A percentile compares a stretch with the other conserved stretches of the same genome.
These are phyloP conservation scores for Phoenicopterus ruber DNA, from an alignment of 2,113 vertebrate species.

Conservation along the genomic window DNA sequence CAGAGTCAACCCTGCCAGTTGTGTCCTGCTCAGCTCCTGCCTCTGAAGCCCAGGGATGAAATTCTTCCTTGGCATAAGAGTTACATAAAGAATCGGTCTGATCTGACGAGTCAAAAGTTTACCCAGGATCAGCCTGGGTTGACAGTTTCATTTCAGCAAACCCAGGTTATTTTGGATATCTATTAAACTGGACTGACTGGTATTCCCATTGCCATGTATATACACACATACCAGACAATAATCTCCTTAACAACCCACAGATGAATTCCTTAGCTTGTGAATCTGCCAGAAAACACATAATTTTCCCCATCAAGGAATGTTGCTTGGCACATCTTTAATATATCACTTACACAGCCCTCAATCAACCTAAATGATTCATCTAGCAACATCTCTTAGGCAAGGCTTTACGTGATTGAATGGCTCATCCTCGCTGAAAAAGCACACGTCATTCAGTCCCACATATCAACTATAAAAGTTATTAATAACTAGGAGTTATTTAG, in stretches of 20 bases:
- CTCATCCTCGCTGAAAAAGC: slow-evolving; percentile 43
- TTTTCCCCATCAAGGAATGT: slow-evolving; percentile 62
- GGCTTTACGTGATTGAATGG: slow-evolving; percentile 38
- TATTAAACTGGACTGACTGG: slow-evolving; percentile 13
- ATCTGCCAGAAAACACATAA: slow-evolving; percentile 60
- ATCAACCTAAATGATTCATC: slow-evolving; percentile 59
- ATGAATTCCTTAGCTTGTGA: slow-evolving; percentile 40
- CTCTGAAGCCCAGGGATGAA: not conserved
- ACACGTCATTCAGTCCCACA: slow-evolving; percentile 7
- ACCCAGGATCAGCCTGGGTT: not conserved
- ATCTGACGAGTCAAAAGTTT: not conserved
- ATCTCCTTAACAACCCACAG: slow-evolving; percentile 44
- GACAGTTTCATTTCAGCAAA: slow-evolving; percentile 1
- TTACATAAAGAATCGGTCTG: not conserved
- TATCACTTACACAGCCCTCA: slow-evolving; percentile 50
- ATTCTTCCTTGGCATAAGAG: not conserved
- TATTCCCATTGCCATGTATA: not conserved
- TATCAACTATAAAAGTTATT: slow-evolving; percentile 55
- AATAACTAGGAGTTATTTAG: slow-evolving; percentile 45
- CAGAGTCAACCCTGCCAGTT: not conserved
- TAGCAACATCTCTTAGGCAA: slow-evolving; percentile 1
- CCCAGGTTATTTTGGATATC: not conserved
- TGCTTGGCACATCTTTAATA: slow-evolving; percentile 54
- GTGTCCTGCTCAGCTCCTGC: not conserved
- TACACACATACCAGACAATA: slow-evolving; percentile 31